Conservation (phyloP, 2,113 vertebrate genomes). For the Pangasianodon hypophthalmus region DNA sequence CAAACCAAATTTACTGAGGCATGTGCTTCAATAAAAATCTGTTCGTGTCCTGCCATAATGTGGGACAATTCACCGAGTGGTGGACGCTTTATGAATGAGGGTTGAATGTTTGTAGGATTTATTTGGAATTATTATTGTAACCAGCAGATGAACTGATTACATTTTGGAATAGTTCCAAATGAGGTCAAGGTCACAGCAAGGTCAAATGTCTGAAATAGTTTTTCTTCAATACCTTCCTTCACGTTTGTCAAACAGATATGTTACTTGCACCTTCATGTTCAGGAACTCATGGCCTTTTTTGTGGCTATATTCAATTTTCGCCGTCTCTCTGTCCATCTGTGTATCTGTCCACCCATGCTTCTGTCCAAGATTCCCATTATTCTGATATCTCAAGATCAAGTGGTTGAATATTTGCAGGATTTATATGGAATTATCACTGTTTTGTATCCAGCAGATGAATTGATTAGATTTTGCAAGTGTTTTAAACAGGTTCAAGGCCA, state of each 20-base stretch:
- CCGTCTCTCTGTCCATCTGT: too few relatives aligned
- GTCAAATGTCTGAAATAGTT: neutral
- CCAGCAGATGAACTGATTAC: neutral
- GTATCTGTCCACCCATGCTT: too few relatives aligned
- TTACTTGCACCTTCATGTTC: neutral
- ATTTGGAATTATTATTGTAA: neutral
- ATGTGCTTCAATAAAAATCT: neutral
- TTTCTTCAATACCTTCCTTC: neutral
- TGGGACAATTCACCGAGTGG: neutral
- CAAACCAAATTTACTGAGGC: neutral
- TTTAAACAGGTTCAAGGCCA: too few relatives aligned
- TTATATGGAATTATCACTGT: too few relatives aligned
- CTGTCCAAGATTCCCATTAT: too few relatives aligned
- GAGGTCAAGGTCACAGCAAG: neutral
- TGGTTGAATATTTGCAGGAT: too few relatives aligned
- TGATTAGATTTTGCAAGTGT: too few relatives aligned
- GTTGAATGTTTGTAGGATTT: neutral
- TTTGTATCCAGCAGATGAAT: too few relatives aligned
- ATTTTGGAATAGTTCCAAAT: neutral
- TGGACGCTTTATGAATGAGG: neutral
- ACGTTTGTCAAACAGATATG: too few relatives aligned
- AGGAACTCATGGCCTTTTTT: neutral
- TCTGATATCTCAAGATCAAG: too few relatives aligned
- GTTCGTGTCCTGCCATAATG: neutral
- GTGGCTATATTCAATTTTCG: neutral